A percentile compares a stretch with the other conserved stretches of the same genome.
Conservation (phyloP, 1,140 invertebrate genomes). For the Meloidogyne exigua region DNA sequence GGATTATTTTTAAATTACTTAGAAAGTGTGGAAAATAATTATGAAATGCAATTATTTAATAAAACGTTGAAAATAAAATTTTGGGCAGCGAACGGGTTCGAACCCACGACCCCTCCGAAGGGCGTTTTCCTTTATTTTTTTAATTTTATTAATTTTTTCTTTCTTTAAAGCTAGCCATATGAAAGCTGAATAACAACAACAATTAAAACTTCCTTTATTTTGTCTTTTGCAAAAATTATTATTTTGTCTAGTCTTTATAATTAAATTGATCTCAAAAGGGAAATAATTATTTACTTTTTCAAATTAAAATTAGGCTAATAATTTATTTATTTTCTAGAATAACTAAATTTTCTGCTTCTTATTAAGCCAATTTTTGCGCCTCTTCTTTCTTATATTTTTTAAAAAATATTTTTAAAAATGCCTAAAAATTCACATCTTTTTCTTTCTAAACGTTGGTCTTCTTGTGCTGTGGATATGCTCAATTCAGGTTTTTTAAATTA, state of each 20-base stretch:
- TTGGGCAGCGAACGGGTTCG: no score
- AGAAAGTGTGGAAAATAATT: background rate
- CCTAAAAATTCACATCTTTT: background rate
- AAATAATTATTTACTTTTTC: background rate
- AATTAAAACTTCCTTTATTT: slow-evolving; percentile 12
- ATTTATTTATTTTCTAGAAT: background rate
- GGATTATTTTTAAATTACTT: background rate
- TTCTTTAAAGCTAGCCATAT: background rate
- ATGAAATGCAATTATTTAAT: no score
- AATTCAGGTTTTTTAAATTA: background rate
- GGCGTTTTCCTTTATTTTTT: no score
- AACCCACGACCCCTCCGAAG: no score
- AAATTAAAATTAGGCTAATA: background rate
- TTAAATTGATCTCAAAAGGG: background rate
- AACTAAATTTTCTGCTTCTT: background rate
- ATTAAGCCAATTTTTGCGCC: background rate
- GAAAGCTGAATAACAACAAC: slow-evolving; percentile 12
- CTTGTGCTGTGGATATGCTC: background rate
- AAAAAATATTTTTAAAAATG: background rate
- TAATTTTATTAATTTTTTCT: no score
- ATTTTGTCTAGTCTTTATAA: slow-evolving; percentile 1
- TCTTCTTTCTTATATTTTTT: background rate
- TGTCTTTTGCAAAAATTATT: background rate
- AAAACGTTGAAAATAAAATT: no score
- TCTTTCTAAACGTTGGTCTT: slow-evolving; percentile 7